Percentiles rank a stretch among this genome's conserved stretches.
These are phyloP conservation scores for Chloroceryle inda DNA, from an alignment of 2,797 vertebrate genomes.

Conservation along the genomic window DNA sequence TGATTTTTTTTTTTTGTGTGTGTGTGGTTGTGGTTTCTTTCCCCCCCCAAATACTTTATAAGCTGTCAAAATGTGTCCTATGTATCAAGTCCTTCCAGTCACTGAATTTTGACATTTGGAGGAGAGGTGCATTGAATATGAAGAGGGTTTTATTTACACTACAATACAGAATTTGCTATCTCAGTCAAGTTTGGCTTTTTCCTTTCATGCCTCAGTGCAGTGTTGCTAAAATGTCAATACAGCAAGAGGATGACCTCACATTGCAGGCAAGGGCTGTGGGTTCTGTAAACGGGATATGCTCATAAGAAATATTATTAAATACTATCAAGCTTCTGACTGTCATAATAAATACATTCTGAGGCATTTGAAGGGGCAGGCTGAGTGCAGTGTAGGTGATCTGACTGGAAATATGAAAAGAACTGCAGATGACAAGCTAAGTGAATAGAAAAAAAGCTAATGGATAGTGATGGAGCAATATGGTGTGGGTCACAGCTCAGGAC, in stretches of 20 bases:
- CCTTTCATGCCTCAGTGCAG: neutral
- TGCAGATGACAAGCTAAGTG: neutral
- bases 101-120: neutral
- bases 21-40: too few species aligned
- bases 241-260: neutral
- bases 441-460: neutral
- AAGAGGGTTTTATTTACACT: neutral
- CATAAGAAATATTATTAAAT: slow-evolving; percentile 36
- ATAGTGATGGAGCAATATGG: neutral
- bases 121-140: neutral
- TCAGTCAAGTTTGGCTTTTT: neutral
- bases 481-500: neutral
- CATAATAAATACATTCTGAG: neutral
- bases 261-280: neutral
- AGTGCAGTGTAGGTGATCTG: neutral
- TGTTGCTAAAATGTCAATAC: neutral
- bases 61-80: neutral
- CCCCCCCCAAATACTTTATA: neutral
- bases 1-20: too few species aligned
- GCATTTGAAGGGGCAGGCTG: neutral
- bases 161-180: neutral
- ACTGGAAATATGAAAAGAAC: neutral
- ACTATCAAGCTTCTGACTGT: slow-evolving; percentile 13
- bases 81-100: neutral
- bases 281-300: neutral